Percentiles rank a stretch among this genome's conserved stretches.
phyloP scores from a whole-genome alignment of 2,797 vertebrate genomes.

The Synaphobranchus kaupii region DNA sequence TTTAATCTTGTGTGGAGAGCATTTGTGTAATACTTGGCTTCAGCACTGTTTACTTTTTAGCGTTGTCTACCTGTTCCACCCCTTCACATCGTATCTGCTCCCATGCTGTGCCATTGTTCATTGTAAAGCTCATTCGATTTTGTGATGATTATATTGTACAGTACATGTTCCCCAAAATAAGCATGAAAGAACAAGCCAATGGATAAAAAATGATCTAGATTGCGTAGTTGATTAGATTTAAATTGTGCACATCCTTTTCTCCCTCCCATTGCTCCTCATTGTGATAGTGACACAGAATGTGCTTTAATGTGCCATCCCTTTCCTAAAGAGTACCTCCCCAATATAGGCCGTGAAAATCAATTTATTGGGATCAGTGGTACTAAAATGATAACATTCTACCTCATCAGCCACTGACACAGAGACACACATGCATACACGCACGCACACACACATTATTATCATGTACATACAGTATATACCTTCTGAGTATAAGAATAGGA shows the following conservation, averaged over 20 bases:
- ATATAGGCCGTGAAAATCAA: neutral
- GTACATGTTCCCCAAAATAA: neutral
- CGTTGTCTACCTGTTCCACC: neutral
- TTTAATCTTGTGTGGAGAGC: neutral
- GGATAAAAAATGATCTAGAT: neutral
- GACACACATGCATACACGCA: constrained; percentile 20
- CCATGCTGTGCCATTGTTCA: neutral
- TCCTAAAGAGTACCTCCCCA: neutral
- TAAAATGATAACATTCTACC: neutral
- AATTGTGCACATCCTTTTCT: neutral
- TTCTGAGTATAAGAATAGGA: neutral
- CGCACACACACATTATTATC: neutral
- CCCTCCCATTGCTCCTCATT: neutral
- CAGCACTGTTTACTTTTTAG: neutral
- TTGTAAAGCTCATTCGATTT: neutral
- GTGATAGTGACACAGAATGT: neutral
- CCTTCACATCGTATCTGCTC: neutral
- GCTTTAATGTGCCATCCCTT: neutral
- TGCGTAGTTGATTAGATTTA: neutral
- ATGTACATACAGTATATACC: neutral
- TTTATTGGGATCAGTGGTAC: neutral
- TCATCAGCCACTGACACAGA: constrained; percentile 29
- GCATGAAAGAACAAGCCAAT: constrained; percentile 1
- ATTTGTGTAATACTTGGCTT: neutral
- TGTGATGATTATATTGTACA: neutral